Evolutionary conservation across 2,888 invertebrate species (phyloP).

Genomic region (Idaea aversata): DNA sequence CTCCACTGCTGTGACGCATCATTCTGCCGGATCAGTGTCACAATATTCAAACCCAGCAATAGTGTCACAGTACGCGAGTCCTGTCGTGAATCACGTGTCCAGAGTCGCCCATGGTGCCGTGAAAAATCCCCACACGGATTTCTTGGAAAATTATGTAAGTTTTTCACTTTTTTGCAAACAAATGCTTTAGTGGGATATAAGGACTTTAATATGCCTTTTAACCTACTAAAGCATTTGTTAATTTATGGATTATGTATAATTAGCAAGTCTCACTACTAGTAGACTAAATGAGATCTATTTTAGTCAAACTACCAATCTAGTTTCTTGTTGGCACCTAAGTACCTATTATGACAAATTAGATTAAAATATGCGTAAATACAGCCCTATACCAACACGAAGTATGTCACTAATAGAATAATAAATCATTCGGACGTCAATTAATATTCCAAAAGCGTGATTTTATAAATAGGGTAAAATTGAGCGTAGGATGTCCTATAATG

Average conservation of each 20-base stretch:
- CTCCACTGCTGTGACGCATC: constrained; percentile 21
- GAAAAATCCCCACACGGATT: constrained; percentile 81
- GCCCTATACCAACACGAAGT: background rate
- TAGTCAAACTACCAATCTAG: background rate
- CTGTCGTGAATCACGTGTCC: constrained; percentile 29
- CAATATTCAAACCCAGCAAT: constrained; percentile 27
- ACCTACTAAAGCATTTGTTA: background rate
- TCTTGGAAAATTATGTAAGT: constrained; percentile 83
- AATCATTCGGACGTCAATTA: background rate
- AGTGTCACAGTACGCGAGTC: constrained; percentile 33
- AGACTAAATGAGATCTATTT: background rate
- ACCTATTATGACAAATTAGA: constrained; percentile 1
- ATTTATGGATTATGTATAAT: background rate
- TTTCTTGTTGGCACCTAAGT: background rate
- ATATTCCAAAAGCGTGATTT: background rate
- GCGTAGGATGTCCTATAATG: background rate
- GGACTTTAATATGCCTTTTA: too few relatives aligned
- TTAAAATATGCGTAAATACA: background rate
- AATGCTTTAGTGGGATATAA: too few relatives aligned
- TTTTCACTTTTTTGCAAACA: background rate
- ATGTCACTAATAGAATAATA: background rate
- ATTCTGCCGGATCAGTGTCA: constrained; percentile 23
- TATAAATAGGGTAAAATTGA: background rate
- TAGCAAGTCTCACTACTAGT: background rate
- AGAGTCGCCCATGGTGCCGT: constrained; percentile 43